Evolutionary conservation across 2,888 invertebrate species (phyloP).

Genomic region (Marasmarcha lunaedactyla): DNA sequence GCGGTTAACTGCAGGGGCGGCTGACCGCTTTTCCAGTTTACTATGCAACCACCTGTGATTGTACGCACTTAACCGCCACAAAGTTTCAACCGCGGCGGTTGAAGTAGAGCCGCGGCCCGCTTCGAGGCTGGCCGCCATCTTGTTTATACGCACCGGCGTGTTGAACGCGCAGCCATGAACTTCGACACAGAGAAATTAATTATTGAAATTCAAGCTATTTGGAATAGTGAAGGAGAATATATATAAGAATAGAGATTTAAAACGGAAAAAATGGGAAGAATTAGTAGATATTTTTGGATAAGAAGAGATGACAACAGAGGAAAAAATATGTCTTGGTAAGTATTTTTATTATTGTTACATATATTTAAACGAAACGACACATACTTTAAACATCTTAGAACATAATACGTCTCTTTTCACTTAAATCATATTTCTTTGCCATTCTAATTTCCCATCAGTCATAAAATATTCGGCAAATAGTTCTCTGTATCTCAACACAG

Average conservation of each 20-base stretch:
- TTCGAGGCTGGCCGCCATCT: neutral
- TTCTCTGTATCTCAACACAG: conserved; percentile 17
- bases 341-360: conserved; percentile 11
- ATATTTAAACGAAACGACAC: conserved; percentile 8
- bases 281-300: conserved; percentile 13
- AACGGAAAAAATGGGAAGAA: conserved; percentile 14
- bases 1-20: too few relatives aligned
- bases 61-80: too few relatives aligned
- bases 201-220: conserved; percentile 2
- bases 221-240: neutral
- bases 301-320: conserved; percentile 10
- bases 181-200: conserved; percentile 5
- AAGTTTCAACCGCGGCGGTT: neutral
- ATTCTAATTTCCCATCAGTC: conserved; percentile 13
- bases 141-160: neutral
- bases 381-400: conserved; percentile 12
- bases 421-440: conserved; percentile 13
- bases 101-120: neutral
- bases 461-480: conserved; percentile 18
- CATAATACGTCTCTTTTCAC: conserved; percentile 13
- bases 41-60: neutral
- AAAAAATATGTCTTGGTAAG: conserved; percentile 10
- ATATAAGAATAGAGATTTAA: conserved; percentile 7
- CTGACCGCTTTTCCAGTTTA: neutral
- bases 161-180: neutral